Evolutionary conservation across 2,797 vertebrate genomes (phyloP).

Genomic region (Varecia variegata): DNA sequence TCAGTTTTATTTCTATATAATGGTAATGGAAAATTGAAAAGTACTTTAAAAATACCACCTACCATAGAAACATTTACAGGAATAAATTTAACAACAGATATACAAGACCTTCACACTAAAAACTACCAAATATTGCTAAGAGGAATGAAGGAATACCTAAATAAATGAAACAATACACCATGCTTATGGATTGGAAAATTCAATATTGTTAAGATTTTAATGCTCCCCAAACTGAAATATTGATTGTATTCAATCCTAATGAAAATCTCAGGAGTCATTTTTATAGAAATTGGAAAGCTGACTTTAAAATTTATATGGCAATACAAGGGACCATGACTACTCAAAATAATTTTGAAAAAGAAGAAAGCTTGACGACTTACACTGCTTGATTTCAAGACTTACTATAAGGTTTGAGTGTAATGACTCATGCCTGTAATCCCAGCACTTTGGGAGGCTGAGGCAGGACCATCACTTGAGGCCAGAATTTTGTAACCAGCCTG

Average conservation of each 20-base stretch:
- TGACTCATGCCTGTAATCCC: neutral
- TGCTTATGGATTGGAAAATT: neutral
- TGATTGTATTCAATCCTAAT: neutral
- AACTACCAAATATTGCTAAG: neutral
- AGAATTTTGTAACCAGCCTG: neutral
- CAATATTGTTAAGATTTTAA: neutral
- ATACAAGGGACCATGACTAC: neutral
- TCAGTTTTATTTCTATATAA: neutral
- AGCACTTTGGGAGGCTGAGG: neutral
- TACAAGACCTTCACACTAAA: neutral
- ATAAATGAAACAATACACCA: neutral
- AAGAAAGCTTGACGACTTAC: neutral
- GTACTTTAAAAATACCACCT: neutral
- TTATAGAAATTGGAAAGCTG: neutral
- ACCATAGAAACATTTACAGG: neutral
- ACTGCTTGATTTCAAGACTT: neutral
- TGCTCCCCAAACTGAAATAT: neutral
- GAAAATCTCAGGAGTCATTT: neutral
- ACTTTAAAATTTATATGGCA: neutral
- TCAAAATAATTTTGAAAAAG: neutral
- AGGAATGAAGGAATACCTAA: neutral
- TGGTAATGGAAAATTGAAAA: neutral
- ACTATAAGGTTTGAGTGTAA: neutral
- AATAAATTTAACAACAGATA: neutral
- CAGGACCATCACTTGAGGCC: neutral